Evolutionary conservation across 23 tunicate species (phyloP).

Genomic region (Ciona savignyi): DNA sequence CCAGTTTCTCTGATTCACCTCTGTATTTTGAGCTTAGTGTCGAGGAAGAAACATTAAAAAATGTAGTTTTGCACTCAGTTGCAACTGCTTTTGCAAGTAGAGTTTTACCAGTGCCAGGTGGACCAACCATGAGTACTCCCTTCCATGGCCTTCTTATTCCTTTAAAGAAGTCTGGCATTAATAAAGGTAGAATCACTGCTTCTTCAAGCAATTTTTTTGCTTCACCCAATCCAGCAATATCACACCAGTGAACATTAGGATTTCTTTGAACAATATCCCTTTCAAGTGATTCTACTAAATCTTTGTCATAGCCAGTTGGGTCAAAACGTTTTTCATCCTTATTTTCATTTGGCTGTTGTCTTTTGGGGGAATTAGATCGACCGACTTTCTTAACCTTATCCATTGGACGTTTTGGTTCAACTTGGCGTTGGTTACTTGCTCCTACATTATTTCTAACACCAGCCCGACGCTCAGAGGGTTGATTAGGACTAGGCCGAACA

Average conservation of each 20-base stretch:
- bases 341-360: constrained; percentile 28
- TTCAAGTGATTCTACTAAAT: constrained; percentile 78
- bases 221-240: constrained; percentile 79
- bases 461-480: constrained; percentile 16
- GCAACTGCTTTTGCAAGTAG: constrained; percentile 95
- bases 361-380: constrained; percentile 59
- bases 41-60: constrained; percentile 89
- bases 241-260: constrained; percentile 77
- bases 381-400: constrained; percentile 23
- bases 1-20: constrained; percentile 94
- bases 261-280: constrained; percentile 89
- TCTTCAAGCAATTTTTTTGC: constrained; percentile 87
- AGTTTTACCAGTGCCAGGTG: constrained; percentile 95
- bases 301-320: too few relatives aligned
- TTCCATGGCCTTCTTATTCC: constrained; percentile 96
- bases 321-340: constrained; percentile 72
- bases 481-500: constrained; percentile 15
- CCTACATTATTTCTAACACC: constrained; percentile 7
- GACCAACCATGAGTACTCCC: constrained; percentile 88
- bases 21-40: constrained; percentile 87
- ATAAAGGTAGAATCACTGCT: constrained; percentile 87
- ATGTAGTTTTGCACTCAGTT: constrained; percentile 92
- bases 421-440: constrained; percentile 19
- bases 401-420: constrained; percentile 22
- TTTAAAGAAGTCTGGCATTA: constrained; percentile 93